Evolutionary conservation across 2,888 invertebrate genomes (phyloP), one percentile per base, ranked within the genome.

Genomic region (Megastigmus dorsalis): DNA sequence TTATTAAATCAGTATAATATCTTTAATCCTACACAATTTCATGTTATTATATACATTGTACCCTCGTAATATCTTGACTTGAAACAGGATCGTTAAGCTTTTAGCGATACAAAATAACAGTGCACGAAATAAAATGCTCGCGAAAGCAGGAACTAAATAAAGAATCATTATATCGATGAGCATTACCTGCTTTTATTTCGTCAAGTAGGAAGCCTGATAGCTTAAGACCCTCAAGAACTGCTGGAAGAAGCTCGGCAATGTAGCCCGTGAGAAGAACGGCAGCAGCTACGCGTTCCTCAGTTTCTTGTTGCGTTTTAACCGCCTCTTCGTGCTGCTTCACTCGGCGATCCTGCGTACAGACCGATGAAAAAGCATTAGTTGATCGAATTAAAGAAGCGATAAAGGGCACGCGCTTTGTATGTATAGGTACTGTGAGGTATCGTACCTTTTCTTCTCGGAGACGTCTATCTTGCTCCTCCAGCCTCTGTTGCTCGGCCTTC

Each of bases 191-290:
- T 85, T 91, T 91, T 79, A 92, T 90, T 80, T 91, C 90, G 81
- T 93, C 92, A 80, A 91, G 85, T 43, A 93, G 89, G 88, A 92
- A 92, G 26, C 95, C 95, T 84, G 94, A 93, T 84, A 93, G 92
- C 82, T 93, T 92, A 79, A 97, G 91, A 65, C 93, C 94, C 81
- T 94, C 94, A 80, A 97, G 91, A 79, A 96, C 95, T 62, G 93
- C 91, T 15, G 97, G 97, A 83, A 97, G 91, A 83, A 97, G 90
- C 88, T 95, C 95, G 26, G 95, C 94, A 86, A 97, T 92, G 89
- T 96, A 96, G 76, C 95, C 95, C 82, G 95, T 95, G 84, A 96
- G 92, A 75, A 97, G 91, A 77, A 94, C 93, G 28, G 95, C 92
- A 0, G 95, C 95, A 0, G 95, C 94, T 43, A 95, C 93, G 75